These are phyloP conservation scores for Notolabrus celidotus DNA, from an alignment of 2,797 vertebrate genomes.

Conservation along the genomic window DNA sequence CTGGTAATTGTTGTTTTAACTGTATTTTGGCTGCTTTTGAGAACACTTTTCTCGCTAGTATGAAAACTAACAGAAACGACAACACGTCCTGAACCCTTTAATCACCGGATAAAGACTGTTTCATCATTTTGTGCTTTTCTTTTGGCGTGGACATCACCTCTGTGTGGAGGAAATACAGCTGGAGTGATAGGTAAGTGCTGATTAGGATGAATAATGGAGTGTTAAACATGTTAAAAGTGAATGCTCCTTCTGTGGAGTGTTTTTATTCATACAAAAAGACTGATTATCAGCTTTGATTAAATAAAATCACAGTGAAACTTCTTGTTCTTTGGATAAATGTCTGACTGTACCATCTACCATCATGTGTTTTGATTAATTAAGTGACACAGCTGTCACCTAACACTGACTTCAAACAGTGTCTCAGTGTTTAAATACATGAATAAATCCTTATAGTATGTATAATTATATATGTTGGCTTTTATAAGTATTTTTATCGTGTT, in stretches of 20 bases:
- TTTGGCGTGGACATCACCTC: constrained; percentile 47
- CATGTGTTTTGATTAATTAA: constrained; percentile 1
- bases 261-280: not conserved
- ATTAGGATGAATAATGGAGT: not conserved
- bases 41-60: not conserved
- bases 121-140: not conserved
- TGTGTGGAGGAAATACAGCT: constrained; percentile 31
- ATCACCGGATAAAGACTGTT: constrained; percentile 13
- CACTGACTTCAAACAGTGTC: no score
- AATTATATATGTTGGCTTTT: no score
- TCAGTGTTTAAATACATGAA: no score
- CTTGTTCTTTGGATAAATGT: not conserved
- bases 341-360: not conserved
- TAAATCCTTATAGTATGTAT: no score
- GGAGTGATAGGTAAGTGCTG: constrained; percentile 45
- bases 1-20: constrained; percentile 12
- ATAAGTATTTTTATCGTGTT: no score
- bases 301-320: not conserved
- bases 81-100: not conserved
- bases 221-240: not conserved
- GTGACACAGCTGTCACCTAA: constrained; percentile 19
- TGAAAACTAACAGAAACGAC: not conserved
- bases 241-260: accelerated
- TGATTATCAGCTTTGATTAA: no score
- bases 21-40: not conserved